Evolutionary conservation across 2,888 invertebrate genomes (phyloP).

Genomic region (Campoplex capitator): DNA sequence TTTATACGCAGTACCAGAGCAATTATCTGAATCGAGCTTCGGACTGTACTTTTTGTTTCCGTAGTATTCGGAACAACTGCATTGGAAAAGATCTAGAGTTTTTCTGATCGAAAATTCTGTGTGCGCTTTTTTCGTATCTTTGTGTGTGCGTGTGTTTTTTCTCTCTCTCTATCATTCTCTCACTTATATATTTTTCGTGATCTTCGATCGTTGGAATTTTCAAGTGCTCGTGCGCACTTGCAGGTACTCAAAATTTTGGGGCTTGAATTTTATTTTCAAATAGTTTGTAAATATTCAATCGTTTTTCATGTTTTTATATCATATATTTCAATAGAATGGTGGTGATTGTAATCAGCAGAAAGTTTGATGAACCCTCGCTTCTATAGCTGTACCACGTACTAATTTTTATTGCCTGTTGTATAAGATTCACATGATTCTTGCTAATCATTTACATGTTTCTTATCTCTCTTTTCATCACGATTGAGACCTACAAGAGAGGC

Average conservation of each 20-base stretch:
- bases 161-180: slow-evolving; percentile 21
- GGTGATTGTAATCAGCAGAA: not conserved
- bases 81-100: not conserved
- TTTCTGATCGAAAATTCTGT: slow-evolving; percentile 44
- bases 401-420: slow-evolving; percentile 10
- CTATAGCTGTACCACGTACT: not conserved
- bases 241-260: slow-evolving; percentile 68
- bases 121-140: slow-evolving; percentile 36
- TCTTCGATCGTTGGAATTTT: slow-evolving; percentile 53
- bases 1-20: slow-evolving; percentile 28
- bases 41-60: slow-evolving; percentile 25
- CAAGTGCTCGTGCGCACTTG: slow-evolving; percentile 68
- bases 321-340: not conserved
- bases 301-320: slow-evolving; percentile 1
- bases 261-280: slow-evolving; percentile 56
- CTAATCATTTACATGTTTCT: slow-evolving; percentile 14
- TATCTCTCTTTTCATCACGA: slow-evolving; percentile 41
- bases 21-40: slow-evolving; percentile 42
- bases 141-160: slow-evolving; percentile 29
- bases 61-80: not conserved
- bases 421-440: slow-evolving; percentile 10
- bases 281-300: slow-evolving; percentile 53
- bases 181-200: slow-evolving; percentile 11
- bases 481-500: slow-evolving; percentile 56
- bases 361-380: not conserved